Conservation (phyloP, 1,140 invertebrate species). For the Drosophila grimshawi region DNA sequence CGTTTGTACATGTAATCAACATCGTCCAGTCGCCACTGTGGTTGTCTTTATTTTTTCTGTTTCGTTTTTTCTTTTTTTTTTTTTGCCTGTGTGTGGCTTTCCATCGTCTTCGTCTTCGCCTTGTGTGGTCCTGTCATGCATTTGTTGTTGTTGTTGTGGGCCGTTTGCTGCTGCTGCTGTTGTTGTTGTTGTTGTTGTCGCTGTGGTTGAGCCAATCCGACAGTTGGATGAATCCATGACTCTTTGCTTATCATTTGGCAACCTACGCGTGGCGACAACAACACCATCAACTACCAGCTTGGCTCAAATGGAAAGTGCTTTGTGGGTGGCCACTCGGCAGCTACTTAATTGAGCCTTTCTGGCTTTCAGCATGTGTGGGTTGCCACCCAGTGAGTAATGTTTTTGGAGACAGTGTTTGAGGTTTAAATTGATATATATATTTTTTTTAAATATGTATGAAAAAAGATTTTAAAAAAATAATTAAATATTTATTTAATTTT, state of each 20-base stretch:
- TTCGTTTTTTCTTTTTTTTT: neutral
- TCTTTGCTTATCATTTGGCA: slow-evolving; percentile 75
- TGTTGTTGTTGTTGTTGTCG: slow-evolving; percentile 42
- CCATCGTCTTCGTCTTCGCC: slow-evolving; percentile 54
- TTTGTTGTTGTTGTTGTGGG: slow-evolving; percentile 23
- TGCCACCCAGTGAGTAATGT: slow-evolving; percentile 2
- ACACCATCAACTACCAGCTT: slow-evolving; percentile 3
- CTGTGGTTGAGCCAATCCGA: slow-evolving; percentile 47
- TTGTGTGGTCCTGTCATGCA: slow-evolving; percentile 79
- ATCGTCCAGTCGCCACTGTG: slow-evolving; percentile 60
- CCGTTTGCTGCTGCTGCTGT: slow-evolving; percentile 21
- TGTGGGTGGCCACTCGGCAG: slow-evolving; percentile 48
- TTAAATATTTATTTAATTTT: too few relatives aligned
- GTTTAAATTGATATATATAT: neutral
- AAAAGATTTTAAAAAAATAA: too few relatives aligned
- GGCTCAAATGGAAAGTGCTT: slow-evolving; percentile 55
- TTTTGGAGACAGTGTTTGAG: neutral
- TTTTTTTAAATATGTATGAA: too few relatives aligned
- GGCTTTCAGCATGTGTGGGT: slow-evolving; percentile 22
- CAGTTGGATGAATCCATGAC: slow-evolving; percentile 60
- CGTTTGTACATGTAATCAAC: slow-evolving; percentile 79
- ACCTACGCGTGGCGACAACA: slow-evolving; percentile 75
- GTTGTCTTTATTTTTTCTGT: slow-evolving; percentile 26
- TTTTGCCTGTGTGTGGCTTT: slow-evolving; percentile 63
- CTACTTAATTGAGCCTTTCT: slow-evolving; percentile 31